Evolutionary conservation across 2,888 invertebrate species (phyloP), one percentile per base, ranked within the genome.

Genomic region (Phragmatobia fuliginosa): DNA sequence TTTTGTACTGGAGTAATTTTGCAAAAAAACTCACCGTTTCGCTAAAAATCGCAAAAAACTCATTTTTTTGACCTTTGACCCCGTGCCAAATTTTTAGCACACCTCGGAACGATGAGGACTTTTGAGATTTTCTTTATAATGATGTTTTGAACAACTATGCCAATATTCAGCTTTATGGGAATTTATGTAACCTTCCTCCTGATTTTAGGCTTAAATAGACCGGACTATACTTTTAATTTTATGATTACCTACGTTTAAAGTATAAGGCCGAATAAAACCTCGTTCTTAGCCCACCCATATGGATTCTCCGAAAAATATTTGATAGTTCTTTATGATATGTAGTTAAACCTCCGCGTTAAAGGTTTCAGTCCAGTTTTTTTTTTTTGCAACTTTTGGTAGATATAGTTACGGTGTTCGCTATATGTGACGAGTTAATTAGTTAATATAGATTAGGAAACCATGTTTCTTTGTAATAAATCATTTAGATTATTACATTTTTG

Each of bases 381-480:
- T 71, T 70, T 66, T 65, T 49, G 18, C 38, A 31, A 66, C 38
- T 32, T 70, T 60, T 41, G 41, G 49, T 64, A 61, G 56, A 21
- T 56, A 71, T 67, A 61, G 67, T 56, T 56, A 49, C 68, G 52
- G 58, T 76, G 78, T 78, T 70, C 71, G 65, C 36, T 67, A 10
- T 60, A 66, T 81, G 76, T 79, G 76, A 81, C 73, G 74, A 81
- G 69, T 71, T 77, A 72, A 81, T 80, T 81, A 76, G 64, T 65
- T 59, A 65, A 74, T 79, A 73, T 76, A 73, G 66, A 62, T 76
- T 59, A 66, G 62, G 59, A 61, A 66, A 36, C 38, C 68, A 64
- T 28, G 74, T 81, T 81, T 69, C 59, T 11, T 21, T 62, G 38
- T 62, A 49, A 49, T 49, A 71, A 74, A 49, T 49, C 70, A 74